Conservation (phyloP, 2,113 vertebrate species). For the Suncus etruscus region DNA sequence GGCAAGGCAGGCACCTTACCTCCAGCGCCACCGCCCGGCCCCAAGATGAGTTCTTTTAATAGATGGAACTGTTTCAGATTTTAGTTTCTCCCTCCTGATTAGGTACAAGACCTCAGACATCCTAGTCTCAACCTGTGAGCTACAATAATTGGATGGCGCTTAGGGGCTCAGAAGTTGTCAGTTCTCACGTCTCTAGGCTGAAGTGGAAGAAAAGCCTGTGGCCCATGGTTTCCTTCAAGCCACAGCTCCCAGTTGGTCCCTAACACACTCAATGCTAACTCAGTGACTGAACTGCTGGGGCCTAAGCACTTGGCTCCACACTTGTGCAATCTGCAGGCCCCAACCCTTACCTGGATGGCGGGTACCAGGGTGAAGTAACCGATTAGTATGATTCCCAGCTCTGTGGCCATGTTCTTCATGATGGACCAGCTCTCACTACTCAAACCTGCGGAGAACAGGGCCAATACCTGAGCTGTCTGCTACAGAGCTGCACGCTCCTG, state of each 20-base stretch:
- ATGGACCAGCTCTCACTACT: conserved; percentile 99
- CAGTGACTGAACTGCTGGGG: neutral
- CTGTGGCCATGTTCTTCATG: conserved; percentile 99
- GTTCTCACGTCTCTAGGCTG: neutral
- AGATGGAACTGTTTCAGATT: neutral
- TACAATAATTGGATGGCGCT: neutral
- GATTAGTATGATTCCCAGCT: conserved; percentile 97
- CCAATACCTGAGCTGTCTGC: accelerated
- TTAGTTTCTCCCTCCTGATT: neutral
- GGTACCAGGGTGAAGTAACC: conserved; percentile 99
- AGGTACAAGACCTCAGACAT: neutral
- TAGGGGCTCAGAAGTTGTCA: accelerated
- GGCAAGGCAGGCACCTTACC: too few relatives aligned
- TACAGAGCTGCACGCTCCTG: accelerated
- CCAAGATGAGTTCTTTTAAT: neutral
- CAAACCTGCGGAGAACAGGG: conserved; percentile 88
- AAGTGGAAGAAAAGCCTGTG: neutral
- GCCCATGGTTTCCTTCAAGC: neutral
- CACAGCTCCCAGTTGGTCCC: neutral
- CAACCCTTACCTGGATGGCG: conserved; percentile 94
- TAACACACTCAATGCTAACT: too few relatives aligned
- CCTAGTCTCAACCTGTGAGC: neutral
- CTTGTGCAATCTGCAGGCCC: neutral
- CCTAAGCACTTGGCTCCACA: neutral
- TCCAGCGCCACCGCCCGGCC: too few relatives aligned